A percentile compares a stretch with the other conserved stretches of the same genome.
These are phyloP conservation scores for Salmo trutta DNA, from an alignment of 2,797 vertebrate species.

Conservation along the genomic window DNA sequence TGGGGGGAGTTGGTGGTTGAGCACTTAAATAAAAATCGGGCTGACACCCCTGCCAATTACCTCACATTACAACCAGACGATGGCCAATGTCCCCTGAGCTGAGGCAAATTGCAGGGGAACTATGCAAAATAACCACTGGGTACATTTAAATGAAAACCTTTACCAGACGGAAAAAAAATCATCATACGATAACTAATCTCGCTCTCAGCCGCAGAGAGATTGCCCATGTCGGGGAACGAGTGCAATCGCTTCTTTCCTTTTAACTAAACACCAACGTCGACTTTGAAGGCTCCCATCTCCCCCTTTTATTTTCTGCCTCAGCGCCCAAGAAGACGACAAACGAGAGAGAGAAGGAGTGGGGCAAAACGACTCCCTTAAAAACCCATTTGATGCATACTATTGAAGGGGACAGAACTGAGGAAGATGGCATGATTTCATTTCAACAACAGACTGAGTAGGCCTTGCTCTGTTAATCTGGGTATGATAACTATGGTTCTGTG, in stretches of 20 bases:
- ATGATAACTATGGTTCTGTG: background rate
- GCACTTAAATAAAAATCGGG: background rate
- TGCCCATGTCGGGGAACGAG: constrained; percentile 56
- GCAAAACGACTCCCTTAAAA: constrained; percentile 48
- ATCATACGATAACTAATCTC: constrained; percentile 83
- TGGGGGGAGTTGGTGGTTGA: constrained; percentile 34
- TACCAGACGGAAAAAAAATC: constrained; percentile 80
- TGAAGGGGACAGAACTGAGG: constrained; percentile 43
- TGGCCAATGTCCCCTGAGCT: constrained; percentile 75
- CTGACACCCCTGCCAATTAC: constrained; percentile 75
- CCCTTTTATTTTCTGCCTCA: constrained; percentile 77
- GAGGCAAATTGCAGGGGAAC: constrained; percentile 82
- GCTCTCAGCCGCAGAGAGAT: constrained; percentile 48
- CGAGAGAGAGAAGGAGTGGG: constrained; percentile 59
- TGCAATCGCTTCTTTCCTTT: constrained; percentile 78
- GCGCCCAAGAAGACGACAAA: constrained; percentile 72
- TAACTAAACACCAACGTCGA: constrained; percentile 82
- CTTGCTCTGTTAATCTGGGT: background rate
- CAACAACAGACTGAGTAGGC: background rate
- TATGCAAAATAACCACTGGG: constrained; percentile 82
- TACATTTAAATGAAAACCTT: constrained; percentile 88
- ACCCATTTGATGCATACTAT: constrained; percentile 45
- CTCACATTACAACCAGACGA: constrained; percentile 73
- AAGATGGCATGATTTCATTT: constrained; percentile 25
- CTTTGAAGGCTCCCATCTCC: constrained; percentile 52